phyloP scores from a whole-genome alignment of 1,140 invertebrate species.

The Teleogryllus occipitalis region DNA sequence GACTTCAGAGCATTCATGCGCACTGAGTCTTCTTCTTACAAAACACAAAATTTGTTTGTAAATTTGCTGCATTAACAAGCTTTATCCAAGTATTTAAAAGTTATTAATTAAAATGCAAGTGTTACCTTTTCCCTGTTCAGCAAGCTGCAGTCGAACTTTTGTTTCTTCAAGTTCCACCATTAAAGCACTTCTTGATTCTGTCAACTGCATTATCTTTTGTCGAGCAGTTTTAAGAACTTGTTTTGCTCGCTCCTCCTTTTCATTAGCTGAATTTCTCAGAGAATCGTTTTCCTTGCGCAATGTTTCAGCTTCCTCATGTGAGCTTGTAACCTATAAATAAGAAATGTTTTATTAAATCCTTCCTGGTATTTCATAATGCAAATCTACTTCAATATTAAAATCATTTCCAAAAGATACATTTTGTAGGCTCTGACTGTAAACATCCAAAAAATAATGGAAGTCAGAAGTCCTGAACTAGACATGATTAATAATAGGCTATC shows the following conservation, averaged over 20 bases:
- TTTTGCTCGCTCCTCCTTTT: constrained; percentile 65
- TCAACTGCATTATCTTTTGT: constrained; percentile 57
- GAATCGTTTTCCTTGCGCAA: constrained; percentile 60
- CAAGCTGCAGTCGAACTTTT: neutral
- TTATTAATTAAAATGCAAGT: no score
- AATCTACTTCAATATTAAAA: no score
- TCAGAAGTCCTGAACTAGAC: no score
- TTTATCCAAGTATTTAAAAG: constrained; percentile 29
- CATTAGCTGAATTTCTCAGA: constrained; percentile 50
- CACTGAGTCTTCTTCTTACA: neutral
- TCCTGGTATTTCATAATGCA: no score
- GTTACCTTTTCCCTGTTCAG: neutral
- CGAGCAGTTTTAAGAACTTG: constrained; percentile 61
- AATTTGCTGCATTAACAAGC: neutral
- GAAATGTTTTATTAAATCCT: neutral
- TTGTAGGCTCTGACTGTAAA: no score
- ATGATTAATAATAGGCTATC: no score
- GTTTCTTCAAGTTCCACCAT: neutral
- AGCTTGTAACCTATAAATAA: constrained; percentile 38
- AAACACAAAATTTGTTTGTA: neutral
- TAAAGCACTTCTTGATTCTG: constrained; percentile 49
- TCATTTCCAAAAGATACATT: no score
- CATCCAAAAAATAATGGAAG: no score
- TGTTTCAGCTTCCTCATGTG: constrained; percentile 54
- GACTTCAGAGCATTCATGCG: constrained; percentile 44